Evolutionary conservation across 2,797 vertebrate genomes (phyloP).

Genomic region (Pitangus sulphuratus): DNA sequence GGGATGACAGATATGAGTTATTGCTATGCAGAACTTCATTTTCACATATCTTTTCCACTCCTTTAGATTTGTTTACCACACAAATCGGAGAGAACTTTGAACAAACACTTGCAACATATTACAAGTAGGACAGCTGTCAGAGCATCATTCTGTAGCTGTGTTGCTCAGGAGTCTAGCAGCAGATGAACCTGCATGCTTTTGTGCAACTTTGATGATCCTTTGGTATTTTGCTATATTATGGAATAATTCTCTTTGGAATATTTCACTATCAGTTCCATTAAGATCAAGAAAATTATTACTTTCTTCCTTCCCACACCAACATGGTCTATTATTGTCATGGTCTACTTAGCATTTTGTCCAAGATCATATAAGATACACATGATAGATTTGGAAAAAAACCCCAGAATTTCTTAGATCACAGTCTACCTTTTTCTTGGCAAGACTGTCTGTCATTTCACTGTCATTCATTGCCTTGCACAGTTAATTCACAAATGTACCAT

Average conservation of each 20-base stretch:
- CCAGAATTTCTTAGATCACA: neutral
- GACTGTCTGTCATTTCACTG: neutral
- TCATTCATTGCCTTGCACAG: neutral
- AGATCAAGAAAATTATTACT: neutral
- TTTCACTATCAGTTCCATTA: neutral
- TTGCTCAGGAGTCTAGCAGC: neutral
- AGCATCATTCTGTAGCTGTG: neutral
- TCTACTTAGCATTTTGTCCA: neutral
- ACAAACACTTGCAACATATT: neutral
- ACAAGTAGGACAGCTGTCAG: neutral
- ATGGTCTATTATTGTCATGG: neutral
- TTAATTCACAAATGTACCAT: neutral
- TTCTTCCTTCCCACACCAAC: neutral
- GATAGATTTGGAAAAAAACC: neutral
- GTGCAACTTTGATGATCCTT: neutral
- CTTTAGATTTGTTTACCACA: neutral
- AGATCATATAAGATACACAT: neutral
- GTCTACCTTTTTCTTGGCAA: neutral
- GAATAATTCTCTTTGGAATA: neutral
- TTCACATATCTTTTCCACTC: neutral
- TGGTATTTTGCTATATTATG: neutral
- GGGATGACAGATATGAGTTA: neutral
- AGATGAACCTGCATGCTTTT: neutral
- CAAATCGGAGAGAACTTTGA: neutral
- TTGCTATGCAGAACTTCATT: neutral